Evolutionary conservation across 2,797 vertebrate species (phyloP).

Genomic region (Potorous gilbertii): DNA sequence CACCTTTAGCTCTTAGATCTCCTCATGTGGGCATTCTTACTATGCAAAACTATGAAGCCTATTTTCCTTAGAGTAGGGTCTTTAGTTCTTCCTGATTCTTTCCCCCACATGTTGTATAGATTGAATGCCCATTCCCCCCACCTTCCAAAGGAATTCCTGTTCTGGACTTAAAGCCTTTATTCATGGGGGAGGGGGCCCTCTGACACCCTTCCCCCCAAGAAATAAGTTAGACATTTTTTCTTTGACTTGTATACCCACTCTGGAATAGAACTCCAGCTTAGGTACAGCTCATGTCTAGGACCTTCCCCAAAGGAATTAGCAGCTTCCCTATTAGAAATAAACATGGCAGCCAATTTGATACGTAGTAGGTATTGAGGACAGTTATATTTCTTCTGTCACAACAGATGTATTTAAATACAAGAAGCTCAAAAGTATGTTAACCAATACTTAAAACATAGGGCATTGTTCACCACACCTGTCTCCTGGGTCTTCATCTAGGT

Average conservation of each 20-base stretch:
- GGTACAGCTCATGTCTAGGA: not conserved
- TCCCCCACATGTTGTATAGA: not conserved
- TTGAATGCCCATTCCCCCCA: not conserved
- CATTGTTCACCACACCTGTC: not conserved
- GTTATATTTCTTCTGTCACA: not conserved
- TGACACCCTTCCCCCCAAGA: not conserved
- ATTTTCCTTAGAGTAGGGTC: not conserved
- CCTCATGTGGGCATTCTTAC: not conserved
- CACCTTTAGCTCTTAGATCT: not conserved
- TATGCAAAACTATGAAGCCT: not conserved
- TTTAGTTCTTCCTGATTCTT: not conserved
- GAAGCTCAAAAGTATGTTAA: not conserved
- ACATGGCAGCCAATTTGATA: not conserved
- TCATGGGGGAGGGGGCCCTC: not conserved
- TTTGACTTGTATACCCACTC: too few relatives aligned
- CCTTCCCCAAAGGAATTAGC: not conserved
- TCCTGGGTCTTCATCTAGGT: not conserved
- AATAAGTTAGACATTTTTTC: not conserved
- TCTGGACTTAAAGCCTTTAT: not conserved
- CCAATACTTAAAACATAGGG: not conserved
- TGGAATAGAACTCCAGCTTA: not conserved
- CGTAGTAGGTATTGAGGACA: not conserved
- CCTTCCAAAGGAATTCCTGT: not conserved
- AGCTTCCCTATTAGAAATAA: not conserved
- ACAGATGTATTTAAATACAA: not conserved